Evolutionary conservation across 2,888 invertebrate species (phyloP).

Genomic region (Coelogynopora nodosa): DNA sequence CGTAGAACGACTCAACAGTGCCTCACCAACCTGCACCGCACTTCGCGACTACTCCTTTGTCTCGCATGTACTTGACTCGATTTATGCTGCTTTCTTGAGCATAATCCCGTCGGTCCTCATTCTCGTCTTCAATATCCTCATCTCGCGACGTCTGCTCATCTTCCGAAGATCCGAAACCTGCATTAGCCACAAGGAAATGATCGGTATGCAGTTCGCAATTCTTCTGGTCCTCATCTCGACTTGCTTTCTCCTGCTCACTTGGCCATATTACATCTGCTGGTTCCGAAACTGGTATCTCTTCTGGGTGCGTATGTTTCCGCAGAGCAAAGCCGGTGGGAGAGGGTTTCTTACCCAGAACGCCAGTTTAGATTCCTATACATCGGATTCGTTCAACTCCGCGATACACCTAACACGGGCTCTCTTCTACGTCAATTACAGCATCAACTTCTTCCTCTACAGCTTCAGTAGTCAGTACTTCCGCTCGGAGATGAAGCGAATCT

Average conservation of each 20-base stretch:
- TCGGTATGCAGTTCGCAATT: slow-evolving; percentile 56
- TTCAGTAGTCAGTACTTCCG: slow-evolving; percentile 45
- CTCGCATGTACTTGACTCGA: slow-evolving; percentile 53
- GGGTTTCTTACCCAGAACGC: not conserved
- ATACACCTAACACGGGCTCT: slow-evolving; percentile 39
- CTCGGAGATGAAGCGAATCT: slow-evolving; percentile 46
- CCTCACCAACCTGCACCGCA: slow-evolving; percentile 50
- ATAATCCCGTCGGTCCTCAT: slow-evolving; percentile 57
- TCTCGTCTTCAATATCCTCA: slow-evolving; percentile 54
- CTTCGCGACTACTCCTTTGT: slow-evolving; percentile 49
- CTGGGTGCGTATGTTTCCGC: not conserved
- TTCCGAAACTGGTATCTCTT: slow-evolving; percentile 29
- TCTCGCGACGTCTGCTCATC: slow-evolving; percentile 52
- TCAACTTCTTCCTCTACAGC: slow-evolving; percentile 45
- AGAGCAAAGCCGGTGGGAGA: not conserved
- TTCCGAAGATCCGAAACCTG: slow-evolving; percentile 25
- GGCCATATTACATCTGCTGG: slow-evolving; percentile 58
- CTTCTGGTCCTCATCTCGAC: slow-evolving; percentile 56
- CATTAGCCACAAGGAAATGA: slow-evolving; percentile 53
- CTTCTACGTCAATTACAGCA: slow-evolving; percentile 43
- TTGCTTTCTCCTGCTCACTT: slow-evolving; percentile 55
- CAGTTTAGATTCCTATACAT: not conserved
- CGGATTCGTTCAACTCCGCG: slow-evolving; percentile 30
- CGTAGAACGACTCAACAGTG: slow-evolving; percentile 45
- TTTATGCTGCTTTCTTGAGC: slow-evolving; percentile 55